phyloP scores from a whole-genome alignment of 2,113 vertebrate genomes.

The Cyanocitta stelleri region DNA sequence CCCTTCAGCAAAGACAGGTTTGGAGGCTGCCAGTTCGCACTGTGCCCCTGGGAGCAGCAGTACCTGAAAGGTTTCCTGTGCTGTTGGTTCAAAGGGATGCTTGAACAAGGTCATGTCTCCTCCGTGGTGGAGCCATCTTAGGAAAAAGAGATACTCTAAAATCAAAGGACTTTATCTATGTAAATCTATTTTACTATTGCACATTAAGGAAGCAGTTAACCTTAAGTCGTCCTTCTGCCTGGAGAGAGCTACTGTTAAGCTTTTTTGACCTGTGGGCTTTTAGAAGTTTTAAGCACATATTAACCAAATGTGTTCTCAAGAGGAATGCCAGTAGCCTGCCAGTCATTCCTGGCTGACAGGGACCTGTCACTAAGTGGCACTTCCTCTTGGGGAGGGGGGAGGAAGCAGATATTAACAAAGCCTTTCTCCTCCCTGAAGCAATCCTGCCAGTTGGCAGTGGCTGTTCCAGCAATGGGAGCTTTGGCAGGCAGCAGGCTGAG shows the following conservation, averaged over 20 bases:
- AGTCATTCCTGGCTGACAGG: not conserved
- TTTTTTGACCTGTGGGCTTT: not conserved
- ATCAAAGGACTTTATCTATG: not conserved
- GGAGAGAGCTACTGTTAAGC: not conserved
- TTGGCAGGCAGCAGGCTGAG: not conserved
- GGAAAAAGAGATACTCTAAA: not conserved
- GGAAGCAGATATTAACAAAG: not conserved
- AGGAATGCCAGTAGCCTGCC: not conserved
- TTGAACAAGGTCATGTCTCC: not conserved
- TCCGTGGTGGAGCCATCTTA: not conserved
- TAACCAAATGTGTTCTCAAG: not conserved
- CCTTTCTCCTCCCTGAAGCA: not conserved
- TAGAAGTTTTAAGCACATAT: not conserved
- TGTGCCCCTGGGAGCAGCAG: too few species aligned
- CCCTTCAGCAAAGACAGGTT: too few species aligned
- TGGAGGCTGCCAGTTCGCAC: too few species aligned
- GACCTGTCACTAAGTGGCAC: not conserved
- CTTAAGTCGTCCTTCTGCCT: not conserved
- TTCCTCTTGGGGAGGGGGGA: not conserved
- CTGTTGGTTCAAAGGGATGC: not conserved
- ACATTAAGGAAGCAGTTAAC: constrained; percentile 4
- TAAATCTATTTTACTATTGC: not conserved
- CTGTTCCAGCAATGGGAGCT: not conserved
- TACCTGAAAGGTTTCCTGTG: not conserved
- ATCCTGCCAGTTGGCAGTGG: not conserved